Conservation (phyloP, 2,113 vertebrate species). For the Elachura formosa region DNA sequence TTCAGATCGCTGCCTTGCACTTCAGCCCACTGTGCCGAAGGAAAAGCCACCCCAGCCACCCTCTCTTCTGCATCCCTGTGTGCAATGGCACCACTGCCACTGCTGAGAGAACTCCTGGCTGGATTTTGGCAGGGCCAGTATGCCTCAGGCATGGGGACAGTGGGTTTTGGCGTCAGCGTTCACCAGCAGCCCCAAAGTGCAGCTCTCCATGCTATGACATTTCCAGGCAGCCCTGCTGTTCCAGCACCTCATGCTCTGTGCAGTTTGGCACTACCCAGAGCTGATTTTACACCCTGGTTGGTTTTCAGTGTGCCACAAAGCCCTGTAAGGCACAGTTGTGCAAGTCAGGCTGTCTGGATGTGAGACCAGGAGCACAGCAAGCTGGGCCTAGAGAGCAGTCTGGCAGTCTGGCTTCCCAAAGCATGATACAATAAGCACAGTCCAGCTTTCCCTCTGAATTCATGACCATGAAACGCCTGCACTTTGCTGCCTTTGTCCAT, state of each 20-base stretch:
- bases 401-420: neutral
- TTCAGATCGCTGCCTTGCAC: neutral
- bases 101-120: neutral
- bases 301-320: neutral
- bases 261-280: neutral
- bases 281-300: neutral
- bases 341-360: neutral
- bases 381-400: neutral
- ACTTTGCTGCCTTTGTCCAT: neutral
- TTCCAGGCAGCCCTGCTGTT: neutral
- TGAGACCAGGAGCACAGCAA: neutral
- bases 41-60: rapidly evolving
- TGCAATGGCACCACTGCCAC: neutral
- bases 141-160: neutral
- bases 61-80: rapidly evolving
- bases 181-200: neutral
- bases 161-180: neutral
- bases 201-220: neutral
- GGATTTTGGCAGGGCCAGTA: neutral
- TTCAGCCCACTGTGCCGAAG: rapidly evolving
- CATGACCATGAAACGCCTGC: rapidly evolving
- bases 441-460: neutral
- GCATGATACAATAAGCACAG: neutral
- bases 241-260: neutral
- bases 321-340: neutral